phyloP scores from a whole-genome alignment of 2,888 invertebrate species.

The Proisotoma minuta region DNA sequence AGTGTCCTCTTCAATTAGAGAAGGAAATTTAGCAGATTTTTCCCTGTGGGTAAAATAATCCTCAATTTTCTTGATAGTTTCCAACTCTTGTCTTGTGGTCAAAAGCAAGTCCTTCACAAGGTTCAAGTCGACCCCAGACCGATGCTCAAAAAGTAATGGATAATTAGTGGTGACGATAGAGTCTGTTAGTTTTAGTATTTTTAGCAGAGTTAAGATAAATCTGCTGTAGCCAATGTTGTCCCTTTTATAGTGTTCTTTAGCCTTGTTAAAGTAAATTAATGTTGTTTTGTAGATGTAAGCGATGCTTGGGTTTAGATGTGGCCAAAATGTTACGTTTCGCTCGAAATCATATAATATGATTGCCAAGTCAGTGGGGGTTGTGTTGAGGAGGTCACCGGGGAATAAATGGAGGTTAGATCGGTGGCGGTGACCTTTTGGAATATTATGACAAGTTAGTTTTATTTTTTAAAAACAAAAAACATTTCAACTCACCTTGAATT shows the following conservation, averaged over 20 bases:
- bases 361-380: not conserved
- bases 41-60: slow-evolving; percentile 8
- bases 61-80: not conserved
- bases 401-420: not conserved
- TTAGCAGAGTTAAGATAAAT: slow-evolving; percentile 12
- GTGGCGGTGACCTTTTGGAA: slow-evolving; percentile 7
- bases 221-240: slow-evolving; percentile 13
- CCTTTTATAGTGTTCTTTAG: not conserved
- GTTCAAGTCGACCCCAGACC: slow-evolving; percentile 11
- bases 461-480: too few species aligned
- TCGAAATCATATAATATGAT: slow-evolving; percentile 18
- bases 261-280: slow-evolving; percentile 3
- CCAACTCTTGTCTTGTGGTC: slow-evolving; percentile 5
- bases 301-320: not conserved
- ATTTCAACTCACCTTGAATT: too few species aligned
- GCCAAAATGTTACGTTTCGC: slow-evolving; percentile 10
- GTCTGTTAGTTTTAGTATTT: slow-evolving; percentile 15
- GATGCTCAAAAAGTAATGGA: slow-evolving; percentile 12
- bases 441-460: too few species aligned
- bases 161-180: not conserved
- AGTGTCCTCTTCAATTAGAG: slow-evolving; percentile 9
- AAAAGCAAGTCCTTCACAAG: slow-evolving; percentile 13
- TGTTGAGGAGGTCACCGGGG: not conserved
- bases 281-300: slow-evolving; percentile 10
- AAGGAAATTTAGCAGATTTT: not conserved